phyloP scores from a whole-genome alignment of 2,113 vertebrate genomes.

The Lepus timidus region DNA sequence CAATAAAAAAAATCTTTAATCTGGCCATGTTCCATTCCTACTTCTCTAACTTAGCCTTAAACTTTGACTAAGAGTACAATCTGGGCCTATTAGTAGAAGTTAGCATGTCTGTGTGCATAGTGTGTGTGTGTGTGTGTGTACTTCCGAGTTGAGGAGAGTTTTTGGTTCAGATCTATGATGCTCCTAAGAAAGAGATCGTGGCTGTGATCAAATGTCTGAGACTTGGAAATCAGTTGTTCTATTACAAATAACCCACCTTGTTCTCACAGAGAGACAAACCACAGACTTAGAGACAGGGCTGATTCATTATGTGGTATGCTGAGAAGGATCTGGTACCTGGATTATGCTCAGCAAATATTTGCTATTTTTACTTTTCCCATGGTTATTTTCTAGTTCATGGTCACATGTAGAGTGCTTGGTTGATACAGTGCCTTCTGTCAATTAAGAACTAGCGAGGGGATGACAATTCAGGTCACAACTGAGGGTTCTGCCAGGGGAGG shows the following conservation, averaged over 20 bases:
- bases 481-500: background rate
- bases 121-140: background rate
- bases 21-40: background rate
- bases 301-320: background rate
- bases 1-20: background rate
- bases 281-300: background rate
- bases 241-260: background rate
- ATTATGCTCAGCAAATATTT: background rate
- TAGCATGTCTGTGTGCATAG: background rate
- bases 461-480: background rate
- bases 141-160: background rate
- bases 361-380: background rate
- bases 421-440: background rate
- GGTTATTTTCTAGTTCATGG: background rate
- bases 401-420: background rate
- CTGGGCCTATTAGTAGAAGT: background rate
- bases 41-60: background rate
- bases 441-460: background rate
- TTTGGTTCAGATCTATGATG: background rate
- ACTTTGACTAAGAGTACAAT: background rate
- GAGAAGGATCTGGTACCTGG: background rate
- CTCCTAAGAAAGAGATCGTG: background rate
- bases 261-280: background rate
- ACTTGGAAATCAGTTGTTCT: background rate
- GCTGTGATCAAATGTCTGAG: background rate